These are phyloP conservation scores for Hirtodrosophila duncani DNA, from an alignment of 2,888 invertebrate species.

Conservation along the genomic window DNA sequence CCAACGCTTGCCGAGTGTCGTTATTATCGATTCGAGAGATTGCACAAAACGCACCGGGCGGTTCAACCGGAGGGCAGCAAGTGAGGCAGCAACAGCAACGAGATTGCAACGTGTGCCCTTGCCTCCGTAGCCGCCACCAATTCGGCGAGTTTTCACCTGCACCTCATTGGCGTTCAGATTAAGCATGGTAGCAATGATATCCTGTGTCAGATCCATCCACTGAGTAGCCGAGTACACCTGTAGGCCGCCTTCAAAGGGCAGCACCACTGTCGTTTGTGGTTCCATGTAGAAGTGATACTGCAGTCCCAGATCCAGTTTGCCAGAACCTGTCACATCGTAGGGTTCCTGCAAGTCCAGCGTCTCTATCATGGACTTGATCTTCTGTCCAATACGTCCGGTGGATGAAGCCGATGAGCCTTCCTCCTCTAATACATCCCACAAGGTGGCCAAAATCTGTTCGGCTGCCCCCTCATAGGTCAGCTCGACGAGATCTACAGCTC, in stretches of 20 bases:
- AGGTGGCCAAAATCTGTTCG: constrained; percentile 70
- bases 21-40: constrained; percentile 86
- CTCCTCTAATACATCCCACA: constrained; percentile 79
- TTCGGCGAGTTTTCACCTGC: constrained; percentile 84
- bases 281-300: constrained; percentile 90
- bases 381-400: constrained; percentile 60
- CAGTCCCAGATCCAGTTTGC: constrained; percentile 80
- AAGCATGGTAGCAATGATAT: constrained; percentile 81
- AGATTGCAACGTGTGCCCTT: constrained; percentile 84
- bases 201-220: constrained; percentile 82
- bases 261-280: constrained; percentile 83
- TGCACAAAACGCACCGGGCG: constrained; percentile 86
- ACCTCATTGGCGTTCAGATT: constrained; percentile 83
- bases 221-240: constrained; percentile 84
- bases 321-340: constrained; percentile 71
- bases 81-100: constrained; percentile 83
- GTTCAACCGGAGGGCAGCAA: constrained; percentile 82
- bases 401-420: constrained; percentile 39
- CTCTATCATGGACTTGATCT: constrained; percentile 52
- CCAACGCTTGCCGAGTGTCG: constrained; percentile 83
- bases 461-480: constrained; percentile 78
- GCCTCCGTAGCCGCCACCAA: constrained; percentile 90
- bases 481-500: constrained; percentile 81
- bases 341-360: constrained; percentile 39
- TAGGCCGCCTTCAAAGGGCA: constrained; percentile 85